Evolutionary conservation across 2,888 invertebrate genomes (phyloP).

Genomic region (Melieria crassipennis): DNA sequence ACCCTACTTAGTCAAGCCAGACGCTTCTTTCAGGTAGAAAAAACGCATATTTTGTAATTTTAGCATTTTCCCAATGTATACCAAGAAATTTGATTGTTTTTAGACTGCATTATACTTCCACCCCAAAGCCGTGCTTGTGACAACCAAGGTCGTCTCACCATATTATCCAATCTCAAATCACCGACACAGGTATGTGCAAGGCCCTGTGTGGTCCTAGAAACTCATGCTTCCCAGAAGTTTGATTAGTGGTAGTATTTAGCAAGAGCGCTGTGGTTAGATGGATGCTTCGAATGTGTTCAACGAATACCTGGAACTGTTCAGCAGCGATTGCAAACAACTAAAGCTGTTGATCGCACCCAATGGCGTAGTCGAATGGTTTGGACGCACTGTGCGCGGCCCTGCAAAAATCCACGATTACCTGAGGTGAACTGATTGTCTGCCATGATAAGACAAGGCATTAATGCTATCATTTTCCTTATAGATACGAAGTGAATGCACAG

Average conservation of each 20-base stretch:
- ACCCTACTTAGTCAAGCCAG: conserved; percentile 9
- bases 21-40: neutral
- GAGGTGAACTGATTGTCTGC: conserved; percentile 43
- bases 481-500: conserved; percentile 51
- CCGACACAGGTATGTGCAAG: too few species aligned
- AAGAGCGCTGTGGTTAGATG: conserved; percentile 3
- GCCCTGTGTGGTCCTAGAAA: too few species aligned
- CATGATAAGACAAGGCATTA: neutral
- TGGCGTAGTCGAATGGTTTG: conserved; percentile 57
- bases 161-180: too few species aligned
- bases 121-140: too few species aligned
- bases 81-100: too few species aligned
- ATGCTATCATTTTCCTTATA: conserved; percentile 31
- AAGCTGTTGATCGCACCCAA: conserved; percentile 53
- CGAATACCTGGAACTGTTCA: conserved; percentile 49
- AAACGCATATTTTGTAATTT: too few species aligned
- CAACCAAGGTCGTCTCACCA: too few species aligned
- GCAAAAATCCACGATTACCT: conserved; percentile 51
- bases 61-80: too few species aligned
- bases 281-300: conserved; percentile 39
- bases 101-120: too few species aligned
- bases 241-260: neutral
- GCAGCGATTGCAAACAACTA: conserved; percentile 45
- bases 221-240: too few species aligned
- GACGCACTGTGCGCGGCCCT: conserved; percentile 52